A percentile compares a stretch with the other conserved stretches of the same genome.
Evolutionary conservation across 2,888 invertebrate species (phyloP).

Genomic region (Stenolophus ochropezus): DNA sequence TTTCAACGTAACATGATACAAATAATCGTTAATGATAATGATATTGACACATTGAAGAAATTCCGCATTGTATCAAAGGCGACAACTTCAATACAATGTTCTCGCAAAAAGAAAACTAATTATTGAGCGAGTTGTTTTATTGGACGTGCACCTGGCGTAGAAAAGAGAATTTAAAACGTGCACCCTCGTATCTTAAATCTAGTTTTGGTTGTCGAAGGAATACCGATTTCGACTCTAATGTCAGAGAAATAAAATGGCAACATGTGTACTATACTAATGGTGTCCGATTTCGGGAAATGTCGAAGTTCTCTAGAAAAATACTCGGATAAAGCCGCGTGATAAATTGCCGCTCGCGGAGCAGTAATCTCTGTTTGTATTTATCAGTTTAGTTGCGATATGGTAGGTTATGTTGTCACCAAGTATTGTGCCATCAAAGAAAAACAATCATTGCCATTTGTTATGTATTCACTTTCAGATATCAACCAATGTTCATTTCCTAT

Average conservation of each 20-base stretch:
- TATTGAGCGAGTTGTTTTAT: background rate
- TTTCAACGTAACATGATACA: background rate
- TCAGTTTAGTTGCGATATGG: constrained; percentile 28
- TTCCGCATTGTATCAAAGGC: too few relatives aligned
- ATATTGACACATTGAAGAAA: too few relatives aligned
- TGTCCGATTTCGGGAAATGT: constrained; percentile 37
- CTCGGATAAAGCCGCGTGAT: constrained; percentile 18
- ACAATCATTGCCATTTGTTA: constrained; percentile 6
- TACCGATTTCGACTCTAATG: constrained; percentile 20
- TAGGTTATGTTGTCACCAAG: constrained; percentile 16
- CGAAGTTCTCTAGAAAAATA: constrained; percentile 35
- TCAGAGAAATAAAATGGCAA: constrained; percentile 33
- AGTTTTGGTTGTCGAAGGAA: constrained; percentile 30
- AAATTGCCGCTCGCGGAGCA: constrained; percentile 6
- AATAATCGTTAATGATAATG: too few relatives aligned
- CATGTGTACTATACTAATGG: constrained; percentile 38
- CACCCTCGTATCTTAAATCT: constrained; percentile 12
- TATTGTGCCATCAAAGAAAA: constrained; percentile 5
- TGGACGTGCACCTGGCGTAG: background rate
- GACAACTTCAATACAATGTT: background rate
- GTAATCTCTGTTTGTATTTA: constrained; percentile 36
- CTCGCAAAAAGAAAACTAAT: background rate
- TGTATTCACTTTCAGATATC: background rate
- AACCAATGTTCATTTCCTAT: background rate
- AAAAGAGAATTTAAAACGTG: constrained; percentile 17